Evolutionary conservation across 2,797 vertebrate species (phyloP).

Genomic region (Buphagus erythrorhynchus): DNA sequence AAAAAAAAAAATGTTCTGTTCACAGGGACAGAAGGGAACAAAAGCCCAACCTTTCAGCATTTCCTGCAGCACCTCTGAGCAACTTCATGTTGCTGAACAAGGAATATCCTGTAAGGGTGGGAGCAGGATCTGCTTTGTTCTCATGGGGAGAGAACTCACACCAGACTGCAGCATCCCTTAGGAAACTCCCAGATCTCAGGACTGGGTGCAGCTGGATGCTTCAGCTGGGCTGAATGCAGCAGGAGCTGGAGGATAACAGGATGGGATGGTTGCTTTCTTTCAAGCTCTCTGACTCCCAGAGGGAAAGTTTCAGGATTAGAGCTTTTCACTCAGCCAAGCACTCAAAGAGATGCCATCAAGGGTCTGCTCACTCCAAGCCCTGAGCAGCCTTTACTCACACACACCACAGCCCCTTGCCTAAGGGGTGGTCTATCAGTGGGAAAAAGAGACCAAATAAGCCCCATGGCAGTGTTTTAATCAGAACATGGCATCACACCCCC

Average conservation of each 20-base stretch:
- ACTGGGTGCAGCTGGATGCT: neutral
- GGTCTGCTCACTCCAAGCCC: neutral
- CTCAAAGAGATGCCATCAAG: neutral
- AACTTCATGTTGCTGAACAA: neutral
- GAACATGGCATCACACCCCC: neutral
- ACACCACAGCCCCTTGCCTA: neutral
- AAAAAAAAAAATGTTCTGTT: neutral
- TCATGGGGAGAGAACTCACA: neutral
- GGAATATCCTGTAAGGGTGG: neutral
- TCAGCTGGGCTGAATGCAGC: neutral
- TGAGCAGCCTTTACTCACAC: neutral
- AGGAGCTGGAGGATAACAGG: neutral
- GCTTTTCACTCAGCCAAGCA: neutral
- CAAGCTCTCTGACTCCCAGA: neutral
- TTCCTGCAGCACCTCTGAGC: neutral
- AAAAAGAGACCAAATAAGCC: neutral
- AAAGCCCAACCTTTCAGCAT: neutral
- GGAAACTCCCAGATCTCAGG: neutral
- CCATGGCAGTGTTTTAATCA: neutral
- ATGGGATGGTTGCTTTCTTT: neutral
- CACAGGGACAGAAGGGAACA: neutral
- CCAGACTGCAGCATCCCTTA: neutral
- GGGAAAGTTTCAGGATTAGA: neutral
- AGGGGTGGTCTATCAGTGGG: neutral
- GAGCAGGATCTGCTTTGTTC: neutral